These are phyloP conservation scores for Phlogophora meticulosa DNA, from an alignment of 2,888 invertebrate genomes.

Conservation along the genomic window DNA sequence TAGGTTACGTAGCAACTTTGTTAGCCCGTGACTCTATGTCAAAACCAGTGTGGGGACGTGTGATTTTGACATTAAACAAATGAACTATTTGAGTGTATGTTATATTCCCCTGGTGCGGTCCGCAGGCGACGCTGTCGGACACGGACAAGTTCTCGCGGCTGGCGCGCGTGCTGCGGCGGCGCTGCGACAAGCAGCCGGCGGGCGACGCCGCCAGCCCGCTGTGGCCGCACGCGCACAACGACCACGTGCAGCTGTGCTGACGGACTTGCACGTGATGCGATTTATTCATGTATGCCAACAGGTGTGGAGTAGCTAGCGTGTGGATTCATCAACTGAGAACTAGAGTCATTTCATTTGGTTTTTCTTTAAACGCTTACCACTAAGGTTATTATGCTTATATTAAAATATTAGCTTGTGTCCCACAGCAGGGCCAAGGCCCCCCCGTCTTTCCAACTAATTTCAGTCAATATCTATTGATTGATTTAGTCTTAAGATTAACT, in stretches of 20 bases:
- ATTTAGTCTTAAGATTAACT: too few relatives aligned
- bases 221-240: slow-evolving; percentile 70
- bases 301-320: not conserved
- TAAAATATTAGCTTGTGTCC: too few relatives aligned
- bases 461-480: too few relatives aligned
- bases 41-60: too few relatives aligned
- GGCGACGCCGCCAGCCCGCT: slow-evolving; percentile 77
- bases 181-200: slow-evolving; percentile 74
- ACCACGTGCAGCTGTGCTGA: slow-evolving; percentile 59
- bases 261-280: rapidly evolving
- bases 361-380: slow-evolving; percentile 1
- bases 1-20: too few relatives aligned
- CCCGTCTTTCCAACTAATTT: too few relatives aligned
- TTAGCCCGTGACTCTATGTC: too few relatives aligned
- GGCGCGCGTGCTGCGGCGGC: slow-evolving; percentile 71
- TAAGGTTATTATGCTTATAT: too few relatives aligned
- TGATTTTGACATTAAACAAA: too few relatives aligned
- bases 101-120: too few relatives aligned
- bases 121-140: slow-evolving; percentile 84
- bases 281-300: slow-evolving; percentile 2
- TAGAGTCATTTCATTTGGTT: not conserved
- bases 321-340: not conserved
- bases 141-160: slow-evolving; percentile 76
- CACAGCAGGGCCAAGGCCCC: too few relatives aligned
- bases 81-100: too few relatives aligned